Base-by-base conservation (phyloP, 37 sponge, comb jelly and placozoan genomes). In the Ephydatia muelleri region DNA sequence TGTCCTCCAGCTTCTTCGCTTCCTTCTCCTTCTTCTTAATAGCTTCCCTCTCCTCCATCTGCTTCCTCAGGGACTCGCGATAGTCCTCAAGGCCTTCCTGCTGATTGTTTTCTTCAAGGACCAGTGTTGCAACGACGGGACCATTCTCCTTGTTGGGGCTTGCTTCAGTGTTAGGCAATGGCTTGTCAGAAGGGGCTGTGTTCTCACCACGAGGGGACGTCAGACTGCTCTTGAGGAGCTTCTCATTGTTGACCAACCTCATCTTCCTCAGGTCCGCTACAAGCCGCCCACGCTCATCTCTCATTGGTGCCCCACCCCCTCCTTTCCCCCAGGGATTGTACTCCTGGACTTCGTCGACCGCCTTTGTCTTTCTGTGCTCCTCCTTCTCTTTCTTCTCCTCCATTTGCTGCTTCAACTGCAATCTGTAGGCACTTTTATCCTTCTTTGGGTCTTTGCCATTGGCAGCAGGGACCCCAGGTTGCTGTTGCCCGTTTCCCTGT, bases 301-400 rank as follows among this genome's bases (percentile, higher is more conserved):
- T 66, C 16, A 91, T 74, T 35, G 94, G 94, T 23, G 94, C 94
- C 12, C 96, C 94, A 74, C 87, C 88, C 0, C 96, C 94, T n/a
- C 94, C 94, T 34, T 85, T 91, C 21, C 96, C 96, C 91, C 91
- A 93, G 5, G 94, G 96, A 38, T 90, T 79, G 77, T 92, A 95
- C 14, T 76, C 84, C 66, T 88, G 85, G 13, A 29, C 69, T 30
- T 88, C n/a, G n/a, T n/a, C 77, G 34, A 82, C 84, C 43, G 65
- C 23, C 13, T 75, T 87, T 19, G 64, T 57, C 36, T 49, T 76
- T 28, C 68, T 88, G 36, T 78, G 34, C 49, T 84, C 81, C 22
- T 72, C 26, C 31, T 79, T 79, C 38, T 34, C 83, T 47, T 82
- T 76, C 78, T 82, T 91, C 68, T 93, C 94, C 47, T 70, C 67